Base-by-base conservation (phyloP, 1,140 invertebrate genomes). In the Cydia fagiglandana region DNA sequence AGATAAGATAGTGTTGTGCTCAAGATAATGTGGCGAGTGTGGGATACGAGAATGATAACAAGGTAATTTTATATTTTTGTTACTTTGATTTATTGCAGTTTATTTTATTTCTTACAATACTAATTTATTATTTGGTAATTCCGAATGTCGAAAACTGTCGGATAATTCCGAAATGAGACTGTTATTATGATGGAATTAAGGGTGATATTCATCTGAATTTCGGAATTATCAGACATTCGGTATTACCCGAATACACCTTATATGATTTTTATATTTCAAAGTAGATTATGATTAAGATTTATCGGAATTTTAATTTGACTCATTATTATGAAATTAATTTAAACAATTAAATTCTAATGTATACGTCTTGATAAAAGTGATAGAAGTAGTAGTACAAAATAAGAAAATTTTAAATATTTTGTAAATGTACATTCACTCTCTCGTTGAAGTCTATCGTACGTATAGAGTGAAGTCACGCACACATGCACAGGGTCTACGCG, bases 11-110 rank as follows among this genome's bases (percentile, higher is more conserved):
- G 53, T 79, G 79, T 78, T 78, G 81, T 81, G 82, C 79, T 81
- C 75, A 76, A 75, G 80, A 83, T 78, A 75, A 78, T 76, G 82
- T 87, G 81, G 82, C 79, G 64, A 79, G 81, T 79, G 78, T 73
- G 77, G 66, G 56, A 78, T 70, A 50, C 47, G 9, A 68, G 50
- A 73, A 81, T 80, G 76, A 76, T 80, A 75, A 50, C 68, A 30
- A 80, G 78, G 81, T 79, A 78, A 56, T 45, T 76, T 76, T 9
- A 70, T 64, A 56, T 9, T 10, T 41, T 41, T 41, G 7, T 41
- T 68, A 70, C 61, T 45, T 73, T 73, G 15, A 17, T 61, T 70
- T 70, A 17, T 70, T 30, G 24, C 28, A 70, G 30, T 12, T 41
- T 41, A 41, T n/a, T 47, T 12, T n/a, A 38, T 34, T 68, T 34